phyloP scores from a whole-genome alignment of 2,888 invertebrate species.

The Gryllus longicercus region DNA sequence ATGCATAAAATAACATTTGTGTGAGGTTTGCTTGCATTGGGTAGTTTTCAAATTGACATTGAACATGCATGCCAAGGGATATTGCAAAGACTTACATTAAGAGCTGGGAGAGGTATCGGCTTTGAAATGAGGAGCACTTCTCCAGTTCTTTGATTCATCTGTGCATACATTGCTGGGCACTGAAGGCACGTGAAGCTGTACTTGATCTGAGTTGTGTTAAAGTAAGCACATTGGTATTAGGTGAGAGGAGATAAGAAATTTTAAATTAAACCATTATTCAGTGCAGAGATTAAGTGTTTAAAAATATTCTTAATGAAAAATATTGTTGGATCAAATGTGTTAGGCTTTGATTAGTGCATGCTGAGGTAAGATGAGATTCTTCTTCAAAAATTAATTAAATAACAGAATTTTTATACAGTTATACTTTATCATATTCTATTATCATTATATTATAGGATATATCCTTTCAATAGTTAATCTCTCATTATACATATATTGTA shows the following conservation, averaged over 20 bases:
- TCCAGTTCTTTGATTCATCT: conserved; percentile 61
- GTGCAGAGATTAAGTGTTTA: too few species aligned
- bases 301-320: too few species aligned
- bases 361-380: too few species aligned
- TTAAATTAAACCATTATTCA: not conserved
- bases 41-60: not conserved
- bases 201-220: conserved; percentile 57
- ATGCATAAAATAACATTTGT: not conserved
- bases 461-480: too few species aligned
- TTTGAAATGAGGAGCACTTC: conserved; percentile 54
- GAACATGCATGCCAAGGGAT: conserved; percentile 19
- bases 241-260: not conserved
- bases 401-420: too few species aligned
- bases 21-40: not conserved
- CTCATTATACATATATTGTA: too few species aligned
- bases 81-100: conserved; percentile 62
- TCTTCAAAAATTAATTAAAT: too few species aligned
- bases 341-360: too few species aligned
- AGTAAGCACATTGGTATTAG: not conserved
- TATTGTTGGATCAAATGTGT: too few species aligned
- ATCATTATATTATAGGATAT: too few species aligned
- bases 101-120: conserved; percentile 66
- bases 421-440: too few species aligned
- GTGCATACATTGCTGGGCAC: conserved; percentile 60
- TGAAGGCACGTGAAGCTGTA: conserved; percentile 69